phyloP scores from a whole-genome alignment of 1,140 invertebrate genomes.

The Leptopilina boulardi region DNA sequence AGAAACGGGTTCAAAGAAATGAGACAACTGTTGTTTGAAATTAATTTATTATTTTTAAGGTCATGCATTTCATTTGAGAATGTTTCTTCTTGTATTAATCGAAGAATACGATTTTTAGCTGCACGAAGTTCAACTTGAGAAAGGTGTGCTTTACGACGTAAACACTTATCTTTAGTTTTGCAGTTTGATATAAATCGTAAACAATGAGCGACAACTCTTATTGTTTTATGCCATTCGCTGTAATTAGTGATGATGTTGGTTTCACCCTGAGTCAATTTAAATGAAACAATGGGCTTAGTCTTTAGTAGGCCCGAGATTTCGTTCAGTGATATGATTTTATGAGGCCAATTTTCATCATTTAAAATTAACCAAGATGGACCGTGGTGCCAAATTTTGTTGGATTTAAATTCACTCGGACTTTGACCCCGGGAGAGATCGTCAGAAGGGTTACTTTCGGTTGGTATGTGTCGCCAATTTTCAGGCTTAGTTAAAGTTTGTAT shows the following conservation, averaged over 20 bases:
- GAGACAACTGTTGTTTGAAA: background rate
- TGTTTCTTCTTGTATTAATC: background rate
- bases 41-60: background rate
- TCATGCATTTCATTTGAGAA: background rate
- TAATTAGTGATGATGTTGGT: background rate
- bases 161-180: background rate
- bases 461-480: constrained; percentile 60
- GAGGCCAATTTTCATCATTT: background rate
- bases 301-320: background rate
- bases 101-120: background rate
- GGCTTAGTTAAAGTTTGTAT: constrained; percentile 33
- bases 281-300: background rate
- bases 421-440: constrained; percentile 61
- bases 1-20: background rate
- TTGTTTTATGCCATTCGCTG: background rate
- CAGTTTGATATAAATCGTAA: background rate
- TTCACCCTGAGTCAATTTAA: background rate
- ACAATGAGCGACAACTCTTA: background rate
- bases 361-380: background rate
- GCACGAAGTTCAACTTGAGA: background rate
- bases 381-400: constrained; percentile 16
- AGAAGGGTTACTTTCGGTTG: constrained; percentile 60
- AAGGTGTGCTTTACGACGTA: background rate
- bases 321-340: background rate
- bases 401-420: no score